These are phyloP conservation scores for Hippocampus guttulatus DNA, from an alignment of 2,113 vertebrate species.

Conservation along the genomic window DNA sequence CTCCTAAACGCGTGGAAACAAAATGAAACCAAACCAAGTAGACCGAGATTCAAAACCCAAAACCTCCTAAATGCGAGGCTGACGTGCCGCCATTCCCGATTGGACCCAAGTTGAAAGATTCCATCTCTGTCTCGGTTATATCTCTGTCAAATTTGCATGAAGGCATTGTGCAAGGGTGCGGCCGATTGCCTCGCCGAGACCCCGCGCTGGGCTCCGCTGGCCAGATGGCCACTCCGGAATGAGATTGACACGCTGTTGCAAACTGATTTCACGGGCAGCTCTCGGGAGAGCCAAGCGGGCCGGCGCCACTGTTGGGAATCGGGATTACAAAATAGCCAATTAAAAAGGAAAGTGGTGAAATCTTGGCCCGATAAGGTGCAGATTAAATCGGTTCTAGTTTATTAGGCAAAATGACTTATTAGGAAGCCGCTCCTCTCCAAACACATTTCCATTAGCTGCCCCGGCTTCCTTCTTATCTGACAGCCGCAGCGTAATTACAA, in stretches of 20 bases:
- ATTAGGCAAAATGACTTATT: slow-evolving; percentile 82
- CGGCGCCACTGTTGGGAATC: slow-evolving; percentile 94
- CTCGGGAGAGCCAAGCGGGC: slow-evolving; percentile 88
- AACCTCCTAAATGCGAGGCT: neutral
- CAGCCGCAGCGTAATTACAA: slow-evolving; percentile 72
- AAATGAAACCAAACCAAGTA: neutral
- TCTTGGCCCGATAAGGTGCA: slow-evolving; percentile 84
- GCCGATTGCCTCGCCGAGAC: slow-evolving; percentile 85
- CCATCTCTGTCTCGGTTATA: too few species aligned
- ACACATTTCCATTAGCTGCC: slow-evolving; percentile 77
- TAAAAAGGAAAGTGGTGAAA: slow-evolving; percentile 92
- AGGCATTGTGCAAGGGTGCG: slow-evolving; percentile 77
- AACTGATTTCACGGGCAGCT: slow-evolving; percentile 94
- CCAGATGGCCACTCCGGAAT: slow-evolving; percentile 97
- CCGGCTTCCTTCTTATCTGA: slow-evolving; percentile 71
- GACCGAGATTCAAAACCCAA: neutral
- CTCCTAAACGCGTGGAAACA: neutral
- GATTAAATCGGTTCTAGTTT: slow-evolving; percentile 84
- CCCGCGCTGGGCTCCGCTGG: slow-evolving; percentile 84
- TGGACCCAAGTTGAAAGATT: neutral
- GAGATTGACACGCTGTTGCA: slow-evolving; percentile 96
- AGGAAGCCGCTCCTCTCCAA: slow-evolving; percentile 75
- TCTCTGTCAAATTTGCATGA: slow-evolving; percentile 81
- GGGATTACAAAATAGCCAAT: slow-evolving; percentile 99
- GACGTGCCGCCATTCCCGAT: neutral